These are phyloP conservation scores for Melitaea athalia DNA, from an alignment of 2,888 invertebrate genomes.

Conservation along the genomic window DNA sequence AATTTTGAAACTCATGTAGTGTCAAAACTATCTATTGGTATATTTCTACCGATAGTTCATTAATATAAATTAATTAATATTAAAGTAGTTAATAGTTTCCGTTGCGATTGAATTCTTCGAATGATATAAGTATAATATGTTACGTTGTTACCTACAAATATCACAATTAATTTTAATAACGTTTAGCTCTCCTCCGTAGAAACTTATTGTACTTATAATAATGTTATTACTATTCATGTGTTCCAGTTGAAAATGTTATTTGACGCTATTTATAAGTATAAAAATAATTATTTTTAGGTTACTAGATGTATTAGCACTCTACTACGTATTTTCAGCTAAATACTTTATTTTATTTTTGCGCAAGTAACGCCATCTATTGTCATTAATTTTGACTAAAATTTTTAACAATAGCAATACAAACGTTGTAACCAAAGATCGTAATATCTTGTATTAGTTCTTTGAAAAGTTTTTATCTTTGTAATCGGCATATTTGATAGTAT, in stretches of 20 bases:
- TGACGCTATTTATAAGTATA: slow-evolving; percentile 18
- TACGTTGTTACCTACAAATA: slow-evolving; percentile 11
- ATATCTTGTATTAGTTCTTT: slow-evolving; percentile 22
- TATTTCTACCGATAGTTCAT: neutral
- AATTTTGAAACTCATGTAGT: slow-evolving; percentile 1
- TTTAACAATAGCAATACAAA: neutral
- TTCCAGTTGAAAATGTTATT: slow-evolving; percentile 19
- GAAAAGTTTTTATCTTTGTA: slow-evolving; percentile 40
- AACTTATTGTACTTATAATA: slow-evolving; percentile 24
- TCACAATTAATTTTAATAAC: slow-evolving; percentile 16
- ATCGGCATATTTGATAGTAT: slow-evolving; percentile 43
- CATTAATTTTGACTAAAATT: slow-evolving; percentile 1
- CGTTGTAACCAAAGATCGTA: slow-evolving; percentile 36
- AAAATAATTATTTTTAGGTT: slow-evolving; percentile 10
- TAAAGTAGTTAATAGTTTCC: slow-evolving; percentile 4
- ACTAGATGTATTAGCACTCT: slow-evolving; percentile 2
- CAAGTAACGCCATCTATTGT: slow-evolving; percentile 23
- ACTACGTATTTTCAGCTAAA: neutral
- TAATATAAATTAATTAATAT: slow-evolving; percentile 4
- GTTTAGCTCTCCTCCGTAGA: slow-evolving; percentile 9
- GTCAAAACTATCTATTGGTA: slow-evolving; percentile 10
- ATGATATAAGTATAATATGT: slow-evolving; percentile 14
- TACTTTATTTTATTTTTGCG: neutral
- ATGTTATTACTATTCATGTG: slow-evolving; percentile 15
- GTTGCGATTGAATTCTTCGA: slow-evolving; percentile 6